Evolutionary conservation across 2,888 invertebrate species (phyloP).

Genomic region (Apamea epomidion): DNA sequence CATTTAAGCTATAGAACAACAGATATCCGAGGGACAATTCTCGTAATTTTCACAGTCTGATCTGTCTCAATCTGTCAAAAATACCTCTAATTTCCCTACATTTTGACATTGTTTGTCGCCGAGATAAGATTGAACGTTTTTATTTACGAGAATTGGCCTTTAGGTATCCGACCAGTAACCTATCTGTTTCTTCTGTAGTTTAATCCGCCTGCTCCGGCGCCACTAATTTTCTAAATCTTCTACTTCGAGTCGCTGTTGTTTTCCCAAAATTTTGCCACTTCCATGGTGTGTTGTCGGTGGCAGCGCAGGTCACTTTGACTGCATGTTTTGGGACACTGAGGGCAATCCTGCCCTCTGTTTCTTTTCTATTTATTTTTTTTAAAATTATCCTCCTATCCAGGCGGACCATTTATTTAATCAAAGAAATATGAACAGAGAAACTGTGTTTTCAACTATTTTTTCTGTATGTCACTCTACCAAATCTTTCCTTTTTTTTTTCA

Average conservation of each 20-base stretch:
- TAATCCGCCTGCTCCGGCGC: background rate
- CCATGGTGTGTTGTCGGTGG: too few species aligned
- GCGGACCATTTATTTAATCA: background rate
- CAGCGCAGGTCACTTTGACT: background rate
- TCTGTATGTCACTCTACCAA: background rate
- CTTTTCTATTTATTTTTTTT: too few species aligned
- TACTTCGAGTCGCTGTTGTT: too few species aligned
- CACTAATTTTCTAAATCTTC: background rate
- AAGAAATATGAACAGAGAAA: background rate
- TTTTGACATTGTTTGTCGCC: too few species aligned
- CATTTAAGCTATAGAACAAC: background rate
- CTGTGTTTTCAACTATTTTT: background rate
- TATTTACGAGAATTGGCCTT: too few species aligned
- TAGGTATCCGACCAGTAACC: background rate
- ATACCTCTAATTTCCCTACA: too few species aligned
- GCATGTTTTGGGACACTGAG: background rate
- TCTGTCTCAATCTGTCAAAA: too few species aligned
- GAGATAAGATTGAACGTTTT: too few species aligned
- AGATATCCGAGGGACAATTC: too few species aligned
- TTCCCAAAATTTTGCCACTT: too few species aligned
- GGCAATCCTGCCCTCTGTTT: background rate
- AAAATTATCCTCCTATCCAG: background rate
- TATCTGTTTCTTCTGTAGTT: background rate
- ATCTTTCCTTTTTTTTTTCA: slow-evolving; percentile 61
- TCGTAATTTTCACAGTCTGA: too few species aligned